A percentile compares a stretch with the other conserved stretches of the same genome.
Evolutionary conservation across 2,888 invertebrate genomes (phyloP).

Genomic region (Dilophus febrilis): DNA sequence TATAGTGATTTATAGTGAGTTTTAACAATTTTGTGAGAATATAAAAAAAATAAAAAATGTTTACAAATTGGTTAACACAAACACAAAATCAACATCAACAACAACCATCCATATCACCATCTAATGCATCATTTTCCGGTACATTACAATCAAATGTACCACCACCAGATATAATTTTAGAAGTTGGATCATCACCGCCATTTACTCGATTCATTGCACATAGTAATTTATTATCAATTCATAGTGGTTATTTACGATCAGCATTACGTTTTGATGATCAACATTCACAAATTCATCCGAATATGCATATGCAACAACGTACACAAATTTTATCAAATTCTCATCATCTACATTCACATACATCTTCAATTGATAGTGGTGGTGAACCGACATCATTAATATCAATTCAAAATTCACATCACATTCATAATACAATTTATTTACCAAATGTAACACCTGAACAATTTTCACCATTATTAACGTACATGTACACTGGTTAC

Average conservation of each 20-base stretch:
- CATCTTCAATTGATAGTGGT: background rate
- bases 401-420: conserved; percentile 4
- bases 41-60: conserved; percentile 24
- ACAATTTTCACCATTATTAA: conserved; percentile 47
- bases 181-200: conserved; percentile 40
- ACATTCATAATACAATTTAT: conserved; percentile 24
- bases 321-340: conserved; percentile 3
- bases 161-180: conserved; percentile 44
- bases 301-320: no score
- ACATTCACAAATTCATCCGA: background rate
- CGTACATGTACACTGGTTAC: conserved; percentile 60
- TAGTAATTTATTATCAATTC: conserved; percentile 42
- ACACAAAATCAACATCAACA: conserved; percentile 11
- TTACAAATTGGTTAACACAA: conserved; percentile 30
- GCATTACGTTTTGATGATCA: conserved; percentile 32
- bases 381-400: no score
- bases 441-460: conserved; percentile 40
- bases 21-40: no score
- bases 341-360: background rate
- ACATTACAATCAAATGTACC: conserved; percentile 8
- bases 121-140: background rate
- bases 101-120: conserved; percentile 9
- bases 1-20: no score
- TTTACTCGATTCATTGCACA: conserved; percentile 52
- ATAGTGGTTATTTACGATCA: conserved; percentile 55